A percentile compares a stretch with the other conserved stretches of the same genome.
Conservation (phyloP, 2,888 invertebrate species). For the Oeneis ivallda region DNA sequence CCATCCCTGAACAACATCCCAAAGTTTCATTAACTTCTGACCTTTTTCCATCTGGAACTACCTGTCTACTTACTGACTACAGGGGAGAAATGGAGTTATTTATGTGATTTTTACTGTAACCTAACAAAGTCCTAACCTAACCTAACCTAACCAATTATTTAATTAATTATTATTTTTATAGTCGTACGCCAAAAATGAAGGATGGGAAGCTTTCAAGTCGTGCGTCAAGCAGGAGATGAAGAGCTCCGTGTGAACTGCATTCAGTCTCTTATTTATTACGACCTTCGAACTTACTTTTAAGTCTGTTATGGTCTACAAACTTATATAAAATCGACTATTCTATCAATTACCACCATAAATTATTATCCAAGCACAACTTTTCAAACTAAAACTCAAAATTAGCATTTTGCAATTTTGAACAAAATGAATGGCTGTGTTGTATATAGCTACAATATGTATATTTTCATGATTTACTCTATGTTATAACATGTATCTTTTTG, state of each 20-base stretch:
- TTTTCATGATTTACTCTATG: not conserved
- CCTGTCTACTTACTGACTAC: no score
- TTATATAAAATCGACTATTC: not conserved
- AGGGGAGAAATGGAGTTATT: no score
- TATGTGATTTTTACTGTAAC: no score
- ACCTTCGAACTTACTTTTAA: not conserved
- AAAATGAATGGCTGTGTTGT: not conserved
- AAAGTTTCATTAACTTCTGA: no score
- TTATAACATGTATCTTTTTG: not conserved
- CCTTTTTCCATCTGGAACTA: no score
- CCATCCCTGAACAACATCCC: no score
- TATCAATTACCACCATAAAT: not conserved
- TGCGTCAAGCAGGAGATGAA: slow-evolving; percentile 97
- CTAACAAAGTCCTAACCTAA: no score
- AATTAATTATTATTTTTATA: slow-evolving; percentile 69
- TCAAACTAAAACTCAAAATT: not conserved
- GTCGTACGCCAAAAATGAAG: slow-evolving; percentile 93
- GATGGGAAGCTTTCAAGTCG: slow-evolving; percentile 95
- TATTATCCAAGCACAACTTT: not conserved
- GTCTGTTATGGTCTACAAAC: not conserved
- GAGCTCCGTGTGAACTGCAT: slow-evolving; percentile 75
- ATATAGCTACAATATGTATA: no score
- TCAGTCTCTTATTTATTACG: not conserved
- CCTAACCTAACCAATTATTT: no score
- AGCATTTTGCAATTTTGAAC: not conserved